These are phyloP conservation scores for Tethea ocularis DNA, from an alignment of 2,888 invertebrate genomes.

Conservation along the genomic window DNA sequence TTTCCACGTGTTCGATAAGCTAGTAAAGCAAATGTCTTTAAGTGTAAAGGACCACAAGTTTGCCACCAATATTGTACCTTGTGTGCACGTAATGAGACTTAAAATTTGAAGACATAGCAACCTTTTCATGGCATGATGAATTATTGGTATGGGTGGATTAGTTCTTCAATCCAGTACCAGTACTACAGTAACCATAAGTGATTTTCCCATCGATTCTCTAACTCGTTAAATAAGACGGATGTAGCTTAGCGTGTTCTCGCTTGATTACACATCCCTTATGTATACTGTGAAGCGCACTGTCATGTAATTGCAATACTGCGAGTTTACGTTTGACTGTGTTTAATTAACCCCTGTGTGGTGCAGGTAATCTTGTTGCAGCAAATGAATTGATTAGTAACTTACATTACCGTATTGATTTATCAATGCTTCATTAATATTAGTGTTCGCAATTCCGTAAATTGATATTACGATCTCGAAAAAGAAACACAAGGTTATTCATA, in stretches of 20 bases:
- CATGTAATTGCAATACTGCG: conserved; percentile 14
- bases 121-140: too few species aligned
- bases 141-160: not conserved
- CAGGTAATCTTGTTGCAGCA: conserved; percentile 2
- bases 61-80: not conserved
- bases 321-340: not conserved
- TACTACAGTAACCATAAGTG: too few species aligned
- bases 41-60: too few species aligned
- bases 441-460: too few species aligned
- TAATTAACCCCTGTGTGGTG: not conserved
- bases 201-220: conserved; percentile 44
- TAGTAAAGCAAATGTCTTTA: not conserved
- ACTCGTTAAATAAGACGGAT: conserved; percentile 57
- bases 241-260: conserved; percentile 45
- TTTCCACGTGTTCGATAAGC: not conserved
- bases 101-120: too few species aligned
- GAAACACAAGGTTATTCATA: too few species aligned
- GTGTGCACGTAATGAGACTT: too few species aligned
- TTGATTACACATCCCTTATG: conserved; percentile 46
- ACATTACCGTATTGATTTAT: not conserved
- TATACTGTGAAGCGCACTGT: conserved; percentile 30
- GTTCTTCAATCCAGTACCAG: too few species aligned
- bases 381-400: not conserved
- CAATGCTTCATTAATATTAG: not conserved
- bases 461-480: too few species aligned